Evolutionary conservation across 2,797 vertebrate genomes (phyloP).

Genomic region (Podarcis lilfordi): DNA sequence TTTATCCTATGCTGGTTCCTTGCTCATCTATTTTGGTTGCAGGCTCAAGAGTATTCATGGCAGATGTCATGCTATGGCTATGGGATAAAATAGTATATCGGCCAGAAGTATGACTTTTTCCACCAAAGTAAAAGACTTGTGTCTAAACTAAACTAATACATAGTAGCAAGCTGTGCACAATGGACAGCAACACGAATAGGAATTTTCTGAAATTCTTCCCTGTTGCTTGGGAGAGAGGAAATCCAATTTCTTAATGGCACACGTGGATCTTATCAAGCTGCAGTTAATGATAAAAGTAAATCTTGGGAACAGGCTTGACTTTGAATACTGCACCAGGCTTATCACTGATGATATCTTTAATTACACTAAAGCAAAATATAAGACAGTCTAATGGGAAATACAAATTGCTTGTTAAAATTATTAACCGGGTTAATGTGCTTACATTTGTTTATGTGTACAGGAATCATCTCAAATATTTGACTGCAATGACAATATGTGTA

Average conservation of each 20-base stretch:
- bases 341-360: constrained; percentile 82
- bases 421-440: constrained; percentile 84
- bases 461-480: constrained; percentile 81
- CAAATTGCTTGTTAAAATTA: constrained; percentile 84
- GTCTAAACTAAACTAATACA: constrained; percentile 30
- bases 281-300: constrained; percentile 78
- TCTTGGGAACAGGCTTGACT: constrained; percentile 72
- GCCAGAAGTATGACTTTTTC: neutral
- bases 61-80: neutral
- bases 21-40: neutral
- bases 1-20: neutral
- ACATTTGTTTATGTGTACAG: constrained; percentile 82
- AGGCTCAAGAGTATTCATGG: neutral
- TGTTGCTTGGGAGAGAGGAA: constrained; percentile 57
- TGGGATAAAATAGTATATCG: neutral
- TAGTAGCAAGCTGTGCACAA: neutral
- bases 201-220: constrained; percentile 46
- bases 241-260: constrained; percentile 70
- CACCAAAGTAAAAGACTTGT: neutral
- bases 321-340: constrained; percentile 78
- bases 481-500: constrained; percentile 83
- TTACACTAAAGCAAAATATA: constrained; percentile 78
- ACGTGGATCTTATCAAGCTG: constrained; percentile 66
- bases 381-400: constrained; percentile 81
- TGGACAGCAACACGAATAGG: neutral